Conservation (phyloP, 2,888 invertebrate genomes). For the Aphidius colemani region DNA sequence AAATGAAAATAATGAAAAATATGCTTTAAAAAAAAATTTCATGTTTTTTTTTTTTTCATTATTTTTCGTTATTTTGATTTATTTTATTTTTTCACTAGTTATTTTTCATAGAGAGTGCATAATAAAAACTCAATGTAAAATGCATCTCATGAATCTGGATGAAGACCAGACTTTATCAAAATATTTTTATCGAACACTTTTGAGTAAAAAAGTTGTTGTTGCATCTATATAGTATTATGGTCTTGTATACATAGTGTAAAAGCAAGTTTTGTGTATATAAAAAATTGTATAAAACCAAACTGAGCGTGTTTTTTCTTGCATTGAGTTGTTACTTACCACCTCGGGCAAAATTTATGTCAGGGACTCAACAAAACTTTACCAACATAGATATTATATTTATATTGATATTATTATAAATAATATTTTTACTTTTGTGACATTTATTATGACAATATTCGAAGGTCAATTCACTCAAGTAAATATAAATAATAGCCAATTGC, state of each 20-base stretch:
- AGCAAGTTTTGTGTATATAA: constrained; percentile 14
- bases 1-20: constrained; percentile 14
- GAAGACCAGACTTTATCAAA: constrained; percentile 26
- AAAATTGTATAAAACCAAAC: too few relatives aligned
- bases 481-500: too few relatives aligned
- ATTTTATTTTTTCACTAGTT: neutral
- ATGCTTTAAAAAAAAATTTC: constrained; percentile 11
- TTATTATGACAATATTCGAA: too few relatives aligned
- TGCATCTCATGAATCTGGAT: constrained; percentile 29
- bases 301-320: constrained; percentile 5
- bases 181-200: constrained; percentile 30
- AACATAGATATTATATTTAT: neutral
- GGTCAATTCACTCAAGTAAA: too few relatives aligned
- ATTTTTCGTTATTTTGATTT: constrained; percentile 3
- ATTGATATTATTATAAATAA: too few relatives aligned
- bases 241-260: constrained; percentile 7
- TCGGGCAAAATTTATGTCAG: constrained; percentile 7
- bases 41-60: constrained; percentile 7
- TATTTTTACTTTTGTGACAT: neutral
- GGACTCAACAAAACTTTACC: constrained; percentile 11
- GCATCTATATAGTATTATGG: constrained; percentile 20
- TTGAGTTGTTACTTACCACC: constrained; percentile 25
- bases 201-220: constrained; percentile 22
- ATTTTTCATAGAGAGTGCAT: constrained; percentile 22
- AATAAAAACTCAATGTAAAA: constrained; percentile 24